A percentile compares a stretch with the other conserved stretches of the same genome.
phyloP scores from a whole-genome alignment of 2,113 vertebrate genomes.

The Xerus inauris region DNA sequence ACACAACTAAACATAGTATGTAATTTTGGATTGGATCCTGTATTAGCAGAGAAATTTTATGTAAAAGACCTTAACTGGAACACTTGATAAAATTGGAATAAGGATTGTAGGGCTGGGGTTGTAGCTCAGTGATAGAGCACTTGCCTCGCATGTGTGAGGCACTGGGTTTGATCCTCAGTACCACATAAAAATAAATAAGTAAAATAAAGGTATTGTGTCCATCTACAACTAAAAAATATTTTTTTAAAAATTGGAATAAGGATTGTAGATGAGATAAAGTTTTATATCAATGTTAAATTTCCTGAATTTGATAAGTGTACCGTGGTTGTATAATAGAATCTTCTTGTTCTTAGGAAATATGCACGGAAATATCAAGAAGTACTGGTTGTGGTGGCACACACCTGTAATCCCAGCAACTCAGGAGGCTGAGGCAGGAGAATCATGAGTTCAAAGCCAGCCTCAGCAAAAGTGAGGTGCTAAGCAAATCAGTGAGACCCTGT shows the following conservation, averaged over 20 bases:
- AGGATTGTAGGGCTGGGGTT: neutral
- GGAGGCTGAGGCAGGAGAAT: too few relatives aligned
- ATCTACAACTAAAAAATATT: too few relatives aligned
- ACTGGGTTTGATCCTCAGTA: too few relatives aligned
- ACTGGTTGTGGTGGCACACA: too few relatives aligned
- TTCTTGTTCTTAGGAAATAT: conserved; percentile 27
- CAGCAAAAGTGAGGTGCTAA: too few relatives aligned
- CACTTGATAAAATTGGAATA: conserved; percentile 31
- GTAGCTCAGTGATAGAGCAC: too few relatives aligned
- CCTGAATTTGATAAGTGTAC: conserved; percentile 20
- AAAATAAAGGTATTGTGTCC: too few relatives aligned
- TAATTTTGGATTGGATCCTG: neutral
- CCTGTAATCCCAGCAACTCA: too few relatives aligned
- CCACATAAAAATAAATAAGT: too few relatives aligned
- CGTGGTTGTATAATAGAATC: neutral
- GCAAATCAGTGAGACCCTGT: too few relatives aligned
- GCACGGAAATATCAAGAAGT: neutral
- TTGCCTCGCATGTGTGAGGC: too few relatives aligned
- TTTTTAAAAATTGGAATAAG: conserved; percentile 8
- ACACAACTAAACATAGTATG: conserved; percentile 5
- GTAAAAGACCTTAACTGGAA: neutral
- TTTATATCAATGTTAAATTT: conserved; percentile 6
- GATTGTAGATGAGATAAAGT: neutral
- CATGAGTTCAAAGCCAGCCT: too few relatives aligned
- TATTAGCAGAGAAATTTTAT: neutral